A percentile compares a stretch with the other conserved stretches of the same genome.
These are phyloP conservation scores for Caradrina kadenii DNA, from an alignment of 2,888 invertebrate species.

Conservation along the genomic window DNA sequence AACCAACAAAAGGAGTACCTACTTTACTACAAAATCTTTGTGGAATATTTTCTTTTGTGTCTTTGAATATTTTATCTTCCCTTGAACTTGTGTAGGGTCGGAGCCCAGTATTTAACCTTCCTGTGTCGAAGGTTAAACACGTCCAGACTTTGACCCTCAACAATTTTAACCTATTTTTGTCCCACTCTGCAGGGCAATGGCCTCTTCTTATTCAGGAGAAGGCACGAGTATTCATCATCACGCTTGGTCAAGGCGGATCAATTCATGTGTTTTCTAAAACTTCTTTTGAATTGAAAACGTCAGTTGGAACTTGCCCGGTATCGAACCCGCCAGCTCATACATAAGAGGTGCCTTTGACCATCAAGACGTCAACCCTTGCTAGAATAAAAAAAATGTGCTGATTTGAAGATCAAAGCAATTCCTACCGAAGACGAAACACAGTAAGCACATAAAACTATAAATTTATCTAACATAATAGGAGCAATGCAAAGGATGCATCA, in stretches of 20 bases:
- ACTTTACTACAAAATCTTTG: constrained; percentile 18
- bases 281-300: no score
- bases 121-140: background rate
- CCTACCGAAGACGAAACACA: background rate
- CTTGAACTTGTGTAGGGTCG: background rate
- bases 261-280: no score
- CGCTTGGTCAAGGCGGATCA: no score
- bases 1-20: constrained; percentile 13
- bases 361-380: no score
- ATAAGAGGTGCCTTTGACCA: no score
- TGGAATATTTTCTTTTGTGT: constrained; percentile 31
- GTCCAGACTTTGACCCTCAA: constrained; percentile 1
- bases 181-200: no score
- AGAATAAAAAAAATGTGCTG: background rate
- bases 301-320: no score
- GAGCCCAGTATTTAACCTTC: background rate
- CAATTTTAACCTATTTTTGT: constrained; percentile 1
- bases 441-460: background rate
- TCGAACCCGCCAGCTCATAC: no score
- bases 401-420: constrained; percentile 16
- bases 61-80: constrained; percentile 29
- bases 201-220: no score
- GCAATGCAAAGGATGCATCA: constrained; percentile 21
- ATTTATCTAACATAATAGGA: background rate
- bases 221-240: no score